Conservation (phyloP, 2,113 vertebrate species). For the Laticauda laticaudata region DNA sequence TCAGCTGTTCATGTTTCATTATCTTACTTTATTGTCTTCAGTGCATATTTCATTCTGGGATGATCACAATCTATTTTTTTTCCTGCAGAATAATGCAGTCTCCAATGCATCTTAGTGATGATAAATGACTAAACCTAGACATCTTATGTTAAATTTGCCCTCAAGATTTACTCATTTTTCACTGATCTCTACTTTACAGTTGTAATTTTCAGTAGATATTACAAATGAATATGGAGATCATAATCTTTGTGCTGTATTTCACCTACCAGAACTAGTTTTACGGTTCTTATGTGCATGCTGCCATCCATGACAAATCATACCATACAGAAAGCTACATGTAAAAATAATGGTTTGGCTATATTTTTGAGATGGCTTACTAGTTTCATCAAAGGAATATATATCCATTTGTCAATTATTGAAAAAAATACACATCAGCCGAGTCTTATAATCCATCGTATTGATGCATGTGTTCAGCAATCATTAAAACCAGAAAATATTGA, state of each 20-base stretch:
- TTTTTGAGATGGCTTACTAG: neutral
- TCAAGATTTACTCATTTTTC: neutral
- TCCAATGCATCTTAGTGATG: constrained; percentile 30
- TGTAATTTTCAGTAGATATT: constrained; percentile 6
- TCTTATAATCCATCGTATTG: neutral
- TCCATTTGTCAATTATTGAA: neutral
- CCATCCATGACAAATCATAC: neutral
- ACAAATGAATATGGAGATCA: constrained; percentile 17
- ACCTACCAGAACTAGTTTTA: neutral
- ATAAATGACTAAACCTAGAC: constrained; percentile 30
- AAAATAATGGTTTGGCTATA: neutral
- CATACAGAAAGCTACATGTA: neutral
- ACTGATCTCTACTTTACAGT: neutral
- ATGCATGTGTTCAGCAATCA: neutral
- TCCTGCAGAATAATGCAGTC: neutral
- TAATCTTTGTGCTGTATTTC: neutral
- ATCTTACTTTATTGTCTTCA: constrained; percentile 7
- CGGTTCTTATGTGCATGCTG: neutral
- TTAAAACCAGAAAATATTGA: neutral
- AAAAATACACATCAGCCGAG: neutral
- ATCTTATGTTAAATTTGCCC: neutral
- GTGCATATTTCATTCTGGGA: neutral
- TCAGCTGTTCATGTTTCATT: constrained; percentile 28
- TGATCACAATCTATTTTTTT: neutral
- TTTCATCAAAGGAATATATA: neutral